These are phyloP conservation scores for Chloroclysta siterata DNA, from an alignment of 2,888 invertebrate species.

Conservation along the genomic window DNA sequence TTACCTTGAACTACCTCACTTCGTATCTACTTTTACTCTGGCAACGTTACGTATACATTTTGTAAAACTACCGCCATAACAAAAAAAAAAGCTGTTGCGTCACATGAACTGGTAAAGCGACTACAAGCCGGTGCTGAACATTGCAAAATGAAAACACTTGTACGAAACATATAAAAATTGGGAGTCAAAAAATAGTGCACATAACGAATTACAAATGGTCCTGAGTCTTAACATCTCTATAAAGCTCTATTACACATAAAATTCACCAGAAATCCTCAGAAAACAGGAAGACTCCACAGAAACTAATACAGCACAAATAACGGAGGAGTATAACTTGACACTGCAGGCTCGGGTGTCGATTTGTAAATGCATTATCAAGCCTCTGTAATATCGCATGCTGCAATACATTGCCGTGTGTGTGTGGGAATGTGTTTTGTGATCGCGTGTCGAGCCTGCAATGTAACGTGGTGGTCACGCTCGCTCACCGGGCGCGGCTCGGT, in stretches of 20 bases:
- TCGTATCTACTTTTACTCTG: constrained; percentile 12
- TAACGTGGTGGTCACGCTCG: constrained; percentile 75
- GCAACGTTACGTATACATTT: constrained; percentile 12
- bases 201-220: constrained; percentile 75
- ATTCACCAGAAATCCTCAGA: constrained; percentile 57
- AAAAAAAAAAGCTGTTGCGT: constrained; percentile 49
- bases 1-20: constrained; percentile 23
- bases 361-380: constrained; percentile 66
- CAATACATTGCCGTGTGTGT: constrained; percentile 38
- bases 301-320: constrained; percentile 72
- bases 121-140: constrained; percentile 77
- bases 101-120: constrained; percentile 63
- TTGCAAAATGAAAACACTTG: constrained; percentile 65
- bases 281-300: constrained; percentile 60
- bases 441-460: constrained; percentile 74
- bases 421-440: constrained; percentile 68
- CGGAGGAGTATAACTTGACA: constrained; percentile 74
- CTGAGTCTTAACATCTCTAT: constrained; percentile 81
- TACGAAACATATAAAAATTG: constrained; percentile 60
- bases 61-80: constrained; percentile 43
- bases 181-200: constrained; percentile 68
- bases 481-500: constrained; percentile 84
- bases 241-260: constrained; percentile 78
- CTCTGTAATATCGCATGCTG: constrained; percentile 37
- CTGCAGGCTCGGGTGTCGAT: constrained; percentile 71